Evolutionary conservation across 2,797 vertebrate genomes (phyloP).

Genomic region (Lateolabrax maculatus): DNA sequence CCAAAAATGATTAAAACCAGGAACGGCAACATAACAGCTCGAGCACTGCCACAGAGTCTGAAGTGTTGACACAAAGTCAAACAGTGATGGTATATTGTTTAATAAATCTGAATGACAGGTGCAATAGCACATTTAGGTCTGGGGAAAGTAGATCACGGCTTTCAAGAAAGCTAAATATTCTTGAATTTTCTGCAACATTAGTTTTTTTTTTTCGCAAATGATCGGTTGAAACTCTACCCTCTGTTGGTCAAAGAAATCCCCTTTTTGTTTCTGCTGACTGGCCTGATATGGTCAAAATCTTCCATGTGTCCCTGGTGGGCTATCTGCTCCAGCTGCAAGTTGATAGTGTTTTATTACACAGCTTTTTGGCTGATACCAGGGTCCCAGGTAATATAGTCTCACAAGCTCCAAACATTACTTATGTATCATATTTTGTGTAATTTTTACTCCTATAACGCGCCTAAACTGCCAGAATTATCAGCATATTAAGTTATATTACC

Average conservation of each 20-base stretch:
- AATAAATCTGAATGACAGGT: slow-evolving; percentile 93
- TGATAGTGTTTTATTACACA: slow-evolving; percentile 31
- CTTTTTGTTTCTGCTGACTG: slow-evolving; percentile 7
- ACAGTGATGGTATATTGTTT: slow-evolving; percentile 94
- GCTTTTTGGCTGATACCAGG: no score
- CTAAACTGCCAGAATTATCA: slow-evolving; percentile 60
- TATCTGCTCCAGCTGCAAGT: background rate
- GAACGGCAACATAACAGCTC: slow-evolving; percentile 92
- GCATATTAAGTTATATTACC: slow-evolving; percentile 51
- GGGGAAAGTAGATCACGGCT: slow-evolving; percentile 50
- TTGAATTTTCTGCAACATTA: slow-evolving; percentile 31
- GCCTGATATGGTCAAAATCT: slow-evolving; percentile 12
- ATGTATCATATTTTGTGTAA: slow-evolving; percentile 36
- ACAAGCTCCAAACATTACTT: slow-evolving; percentile 13
- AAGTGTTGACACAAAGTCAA: slow-evolving; percentile 93
- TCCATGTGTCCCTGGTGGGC: slow-evolving; percentile 21
- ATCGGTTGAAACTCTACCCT: slow-evolving; percentile 21
- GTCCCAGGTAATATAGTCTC: no score
- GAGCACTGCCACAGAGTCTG: slow-evolving; percentile 88
- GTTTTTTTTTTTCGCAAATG: slow-evolving; percentile 42
- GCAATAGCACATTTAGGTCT: slow-evolving; percentile 49
- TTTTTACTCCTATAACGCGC: slow-evolving; percentile 24
- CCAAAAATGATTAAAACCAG: slow-evolving; percentile 98
- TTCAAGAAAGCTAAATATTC: background rate
- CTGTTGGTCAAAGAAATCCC: slow-evolving; percentile 11